Evolutionary conservation across 2,113 vertebrate species (phyloP).

Genomic region (Thermophis baileyi): DNA sequence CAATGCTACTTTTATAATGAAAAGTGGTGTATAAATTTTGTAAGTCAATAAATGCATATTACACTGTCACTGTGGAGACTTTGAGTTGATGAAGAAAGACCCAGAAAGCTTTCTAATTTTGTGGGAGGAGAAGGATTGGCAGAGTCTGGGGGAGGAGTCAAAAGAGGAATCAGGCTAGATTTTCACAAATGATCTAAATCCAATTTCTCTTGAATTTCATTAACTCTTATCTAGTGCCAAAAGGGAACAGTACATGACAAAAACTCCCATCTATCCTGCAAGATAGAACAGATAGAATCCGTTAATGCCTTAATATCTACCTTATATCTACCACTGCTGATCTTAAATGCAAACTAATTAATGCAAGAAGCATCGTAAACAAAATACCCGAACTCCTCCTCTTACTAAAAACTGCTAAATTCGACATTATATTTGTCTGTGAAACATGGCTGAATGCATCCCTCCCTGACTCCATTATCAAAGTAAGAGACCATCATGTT

Average conservation of each 20-base stretch:
- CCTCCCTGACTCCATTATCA: too few species aligned
- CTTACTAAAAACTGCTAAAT: too few species aligned
- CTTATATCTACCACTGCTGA: too few species aligned
- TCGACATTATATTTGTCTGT: too few species aligned
- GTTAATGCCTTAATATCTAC: not conserved
- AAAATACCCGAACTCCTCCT: too few species aligned
- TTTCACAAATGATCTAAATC: not conserved
- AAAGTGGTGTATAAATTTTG: not conserved
- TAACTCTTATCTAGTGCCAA: not conserved
- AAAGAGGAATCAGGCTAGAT: not conserved
- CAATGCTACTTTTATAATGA: not conserved
- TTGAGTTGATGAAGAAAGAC: not conserved
- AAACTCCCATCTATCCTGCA: not conserved
- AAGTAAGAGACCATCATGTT: too few species aligned
- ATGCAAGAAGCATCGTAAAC: too few species aligned
- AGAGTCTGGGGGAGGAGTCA: not conserved
- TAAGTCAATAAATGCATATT: not conserved
- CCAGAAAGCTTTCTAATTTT: not conserved
- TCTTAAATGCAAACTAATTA: too few species aligned
- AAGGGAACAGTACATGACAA: not conserved
- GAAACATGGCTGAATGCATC: too few species aligned
- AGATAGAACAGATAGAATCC: not conserved
- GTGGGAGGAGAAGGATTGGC: not conserved
- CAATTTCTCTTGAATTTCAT: not conserved
- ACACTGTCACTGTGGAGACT: not conserved